Base-by-base conservation (phyloP, 2,888 invertebrate species). In the Odontocerum albicorne region DNA sequence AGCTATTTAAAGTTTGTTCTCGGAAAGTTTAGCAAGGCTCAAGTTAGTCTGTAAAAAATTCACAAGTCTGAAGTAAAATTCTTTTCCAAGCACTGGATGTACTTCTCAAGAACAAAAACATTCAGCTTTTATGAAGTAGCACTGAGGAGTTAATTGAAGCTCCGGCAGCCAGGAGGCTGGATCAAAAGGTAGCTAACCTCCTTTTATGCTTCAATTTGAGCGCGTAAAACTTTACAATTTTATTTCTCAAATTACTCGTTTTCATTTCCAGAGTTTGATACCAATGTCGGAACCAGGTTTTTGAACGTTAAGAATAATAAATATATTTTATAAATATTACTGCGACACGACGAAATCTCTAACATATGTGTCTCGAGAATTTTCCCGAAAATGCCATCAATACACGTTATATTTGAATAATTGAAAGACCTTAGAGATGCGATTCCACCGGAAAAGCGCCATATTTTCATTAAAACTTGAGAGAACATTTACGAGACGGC, bases 401-500 rank as follows among this genome's bases (percentile, higher is more conserved):
- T 39, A 50, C 42, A 22, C 17, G 43, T 20, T 27, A 36, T 13
- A 20, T 12, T 20, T 53, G 47, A 53, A 53, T 53, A 40, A 46
- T 53, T 53, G 33, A 53, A 44, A 52, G 42, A 46, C 16, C 20
- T 19, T 16, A 35, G 15, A 4, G n/a, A 19, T 19, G 43, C 4
- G 16, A 27, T 12, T 4, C 36, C 12, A n/a, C 36, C 27, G 27
- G 6, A 27, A 27, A 27, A 7, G 27, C 27, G 53, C 56, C 43
- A 54, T 57, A 57, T 60, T 60, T 60, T 60, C 60, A 60, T 60
- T 60, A 60, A 59, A 51, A 55, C 36, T 49, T 40, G 36, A 45
- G 27, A 17, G 36, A 45, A 40, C 55, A 55, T 50, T 55, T 55
- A 55, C 43, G 50, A 50, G 49, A 50, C 36, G 51, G 39, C 60